Conservation (phyloP, 2,113 vertebrate genomes). For the Holacanthus passer region DNA sequence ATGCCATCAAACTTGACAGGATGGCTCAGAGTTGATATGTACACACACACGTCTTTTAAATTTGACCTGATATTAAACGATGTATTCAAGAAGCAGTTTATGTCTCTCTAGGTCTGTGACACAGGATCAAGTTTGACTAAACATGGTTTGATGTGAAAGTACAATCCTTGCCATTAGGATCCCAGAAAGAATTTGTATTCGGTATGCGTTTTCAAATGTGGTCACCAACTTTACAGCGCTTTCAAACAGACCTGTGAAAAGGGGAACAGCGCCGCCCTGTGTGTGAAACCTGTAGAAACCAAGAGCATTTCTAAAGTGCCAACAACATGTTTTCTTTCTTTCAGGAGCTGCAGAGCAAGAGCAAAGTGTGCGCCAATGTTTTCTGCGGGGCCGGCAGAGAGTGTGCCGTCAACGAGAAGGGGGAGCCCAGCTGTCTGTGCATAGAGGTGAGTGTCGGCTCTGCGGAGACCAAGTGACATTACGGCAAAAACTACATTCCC, state of each 20-base stretch:
- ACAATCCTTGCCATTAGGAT: constrained; percentile 6
- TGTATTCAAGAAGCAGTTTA: background rate
- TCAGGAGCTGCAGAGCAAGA: constrained; percentile 94
- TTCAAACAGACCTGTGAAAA: background rate
- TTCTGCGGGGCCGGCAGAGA: constrained; percentile 98
- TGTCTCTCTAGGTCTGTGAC: background rate
- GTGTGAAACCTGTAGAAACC: constrained; percentile 31
- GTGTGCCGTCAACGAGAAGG: constrained; percentile 95
- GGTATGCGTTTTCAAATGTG: background rate
- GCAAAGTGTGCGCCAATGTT: constrained; percentile 98
- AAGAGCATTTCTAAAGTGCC: background rate
- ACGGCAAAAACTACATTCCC: no score
- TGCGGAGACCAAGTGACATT: background rate
- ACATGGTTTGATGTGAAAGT: background rate
- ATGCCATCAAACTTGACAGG: background rate
- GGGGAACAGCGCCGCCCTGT: constrained; percentile 57
- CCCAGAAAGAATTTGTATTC: background rate
- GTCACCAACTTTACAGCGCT: background rate
- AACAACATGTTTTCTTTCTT: constrained; percentile 12
- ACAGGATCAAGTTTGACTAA: background rate
- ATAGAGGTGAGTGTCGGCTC: constrained; percentile 89
- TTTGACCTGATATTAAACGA: background rate
- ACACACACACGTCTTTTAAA: background rate
- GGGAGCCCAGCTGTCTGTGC: constrained; percentile 96
- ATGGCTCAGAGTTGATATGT: background rate